Base-by-base conservation (phyloP, 2,888 invertebrate species). In the Gymnocheta viridis region DNA sequence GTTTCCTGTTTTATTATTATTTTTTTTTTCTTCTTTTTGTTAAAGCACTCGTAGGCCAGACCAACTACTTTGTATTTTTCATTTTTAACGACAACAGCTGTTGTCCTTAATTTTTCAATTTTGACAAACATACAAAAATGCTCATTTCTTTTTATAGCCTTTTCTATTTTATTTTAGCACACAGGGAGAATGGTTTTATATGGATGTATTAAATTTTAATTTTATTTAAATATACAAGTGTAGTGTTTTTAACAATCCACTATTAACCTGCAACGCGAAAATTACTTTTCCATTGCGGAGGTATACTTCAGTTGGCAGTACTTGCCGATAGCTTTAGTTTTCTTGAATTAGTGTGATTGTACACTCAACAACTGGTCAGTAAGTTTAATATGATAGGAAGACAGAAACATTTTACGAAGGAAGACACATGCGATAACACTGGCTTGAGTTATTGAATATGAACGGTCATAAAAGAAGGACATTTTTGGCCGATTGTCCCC, bases 61-160 rank as follows among this genome's bases (percentile, higher is more conserved):
- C 77, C 62, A n/a, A 44, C 56, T 66, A 73, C 10, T 72, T 56
- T 56, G 12, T 66, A 19, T 12, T 10, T 74, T 62, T 38, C 2
- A 27, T 47, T 41, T 51, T 22, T 47, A 76, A 74, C 47, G 56
- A 64, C 79, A 76, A 80, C 79, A 83, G 56, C 79, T 83, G 79
- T 60, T 83, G 76, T 51, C 74, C 64, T 76, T 70, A 44, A 58
- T 74, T 77, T 27, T 51, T 41, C 38, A 66, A 41, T 38, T 66
- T 32, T 35, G 12, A 62, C 58, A 24, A 56, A 66, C n/a, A 32
- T 41, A 66, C 29, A 44, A 47, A 66, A 38, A 54, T 66, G 14
- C 54, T 66, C 35, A 22, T 41, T 64, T 58, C 17, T 12, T 64
- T 74, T 56, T 14, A 47, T 24, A 64, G 14, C 38, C 22, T 74